These are phyloP conservation scores for Mizuhopecten yessoensis DNA, from an alignment of 1,140 invertebrate species.

Conservation along the genomic window DNA sequence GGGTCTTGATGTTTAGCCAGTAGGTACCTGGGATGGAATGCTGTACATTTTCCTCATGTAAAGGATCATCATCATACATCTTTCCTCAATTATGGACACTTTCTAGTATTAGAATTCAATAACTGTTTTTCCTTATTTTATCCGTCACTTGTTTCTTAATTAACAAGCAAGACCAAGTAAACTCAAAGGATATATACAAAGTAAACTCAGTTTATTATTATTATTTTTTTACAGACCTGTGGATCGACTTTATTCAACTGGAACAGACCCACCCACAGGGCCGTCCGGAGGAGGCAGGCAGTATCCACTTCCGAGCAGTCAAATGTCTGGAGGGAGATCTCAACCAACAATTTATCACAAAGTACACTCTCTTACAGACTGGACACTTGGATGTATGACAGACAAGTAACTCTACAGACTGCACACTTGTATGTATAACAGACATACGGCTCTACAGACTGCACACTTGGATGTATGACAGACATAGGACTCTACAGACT, in stretches of 20 bases:
- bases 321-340: constrained; percentile 81
- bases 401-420: neutral
- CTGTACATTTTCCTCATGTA: too few relatives aligned
- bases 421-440: neutral
- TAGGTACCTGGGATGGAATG: too few relatives aligned
- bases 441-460: neutral
- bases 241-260: constrained; percentile 86
- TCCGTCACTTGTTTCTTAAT: too few relatives aligned
- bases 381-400: constrained; percentile 53
- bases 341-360: constrained; percentile 60
- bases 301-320: constrained; percentile 84
- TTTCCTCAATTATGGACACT: too few relatives aligned
- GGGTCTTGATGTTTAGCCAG: too few relatives aligned
- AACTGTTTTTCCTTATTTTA: too few relatives aligned
- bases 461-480: too few relatives aligned
- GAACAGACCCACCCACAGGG: constrained; percentile 84
- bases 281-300: constrained; percentile 81
- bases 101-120: too few relatives aligned
- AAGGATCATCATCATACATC: too few relatives aligned
- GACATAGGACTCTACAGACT: neutral
- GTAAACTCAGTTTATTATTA: too few relatives aligned
- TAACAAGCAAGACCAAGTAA: too few relatives aligned
- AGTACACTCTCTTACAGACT: constrained; percentile 66
- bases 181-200: too few relatives aligned
- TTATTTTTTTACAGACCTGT: constrained; percentile 82